These are phyloP conservation scores for Hydriomena furcata DNA, from an alignment of 2,888 invertebrate species.

Conservation along the genomic window DNA sequence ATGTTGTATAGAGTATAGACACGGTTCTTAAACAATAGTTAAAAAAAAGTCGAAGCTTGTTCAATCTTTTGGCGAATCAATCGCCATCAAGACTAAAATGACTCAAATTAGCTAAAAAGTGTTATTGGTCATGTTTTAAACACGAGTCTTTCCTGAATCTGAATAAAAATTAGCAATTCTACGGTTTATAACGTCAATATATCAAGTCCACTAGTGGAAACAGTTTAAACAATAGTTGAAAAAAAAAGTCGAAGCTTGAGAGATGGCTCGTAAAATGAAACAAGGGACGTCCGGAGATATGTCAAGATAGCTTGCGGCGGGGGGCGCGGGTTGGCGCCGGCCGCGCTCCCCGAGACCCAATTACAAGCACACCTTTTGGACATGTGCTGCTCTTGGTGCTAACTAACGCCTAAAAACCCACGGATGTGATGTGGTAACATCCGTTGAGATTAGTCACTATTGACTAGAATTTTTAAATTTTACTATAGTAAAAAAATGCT, in stretches of 20 bases:
- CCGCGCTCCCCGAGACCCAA: constrained; percentile 72
- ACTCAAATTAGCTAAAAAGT: too few species aligned
- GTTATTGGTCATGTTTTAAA: too few species aligned
- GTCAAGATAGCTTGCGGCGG: constrained; percentile 80
- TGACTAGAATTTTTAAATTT: constrained; percentile 35
- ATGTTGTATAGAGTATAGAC: too few species aligned
- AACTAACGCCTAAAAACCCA: constrained; percentile 71
- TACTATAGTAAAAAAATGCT: too few species aligned
- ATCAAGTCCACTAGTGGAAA: constrained; percentile 67
- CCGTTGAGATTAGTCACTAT: constrained; percentile 72
- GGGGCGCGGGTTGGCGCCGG: constrained; percentile 69
- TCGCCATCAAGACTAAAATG: too few species aligned
- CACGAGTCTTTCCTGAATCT: too few species aligned
- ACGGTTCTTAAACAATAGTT: too few species aligned
- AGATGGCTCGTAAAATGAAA: constrained; percentile 82
- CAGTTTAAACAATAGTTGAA: constrained; percentile 70
- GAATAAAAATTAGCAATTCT: constrained; percentile 59
- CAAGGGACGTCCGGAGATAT: constrained; percentile 81
- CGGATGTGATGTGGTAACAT: constrained; percentile 58
- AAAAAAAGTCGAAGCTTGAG: constrained; percentile 65
- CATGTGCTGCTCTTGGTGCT: constrained; percentile 76
- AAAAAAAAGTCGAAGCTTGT: too few species aligned
- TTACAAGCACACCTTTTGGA: constrained; percentile 83
- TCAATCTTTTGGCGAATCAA: too few species aligned
- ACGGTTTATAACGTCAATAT: constrained; percentile 64